Evolutionary conservation across 2,113 vertebrate species (phyloP).

Genomic region (Microtus richardsoni): DNA sequence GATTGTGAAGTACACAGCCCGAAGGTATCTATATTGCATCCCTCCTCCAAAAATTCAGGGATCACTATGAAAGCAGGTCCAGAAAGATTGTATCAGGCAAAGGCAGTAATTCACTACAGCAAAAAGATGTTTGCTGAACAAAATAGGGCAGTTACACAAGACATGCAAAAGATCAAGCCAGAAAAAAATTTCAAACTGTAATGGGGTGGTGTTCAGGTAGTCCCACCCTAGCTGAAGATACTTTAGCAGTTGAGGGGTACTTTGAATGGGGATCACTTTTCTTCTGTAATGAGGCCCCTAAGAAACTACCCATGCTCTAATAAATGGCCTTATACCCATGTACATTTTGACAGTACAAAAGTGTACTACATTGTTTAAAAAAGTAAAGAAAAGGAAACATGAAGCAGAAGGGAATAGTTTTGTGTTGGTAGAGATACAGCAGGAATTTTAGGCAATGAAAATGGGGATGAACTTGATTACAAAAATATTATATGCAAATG

Average conservation of each 20-base stretch:
- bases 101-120: background rate
- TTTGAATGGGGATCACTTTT: background rate
- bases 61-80: background rate
- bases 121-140: background rate
- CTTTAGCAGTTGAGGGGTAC: background rate
- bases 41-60: background rate
- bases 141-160: background rate
- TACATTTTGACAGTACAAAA: background rate
- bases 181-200: background rate
- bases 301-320: background rate
- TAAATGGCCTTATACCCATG: background rate
- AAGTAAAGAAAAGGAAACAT: background rate
- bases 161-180: too few relatives aligned
- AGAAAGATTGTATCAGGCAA: background rate
- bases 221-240: background rate
- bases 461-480: background rate
- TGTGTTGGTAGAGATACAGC: background rate
- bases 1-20: background rate
- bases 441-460: background rate
- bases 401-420: background rate
- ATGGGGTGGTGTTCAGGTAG: background rate
- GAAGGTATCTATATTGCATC: background rate
- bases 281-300: background rate
- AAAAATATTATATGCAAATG: background rate
- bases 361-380: background rate